Conservation (phyloP, 2,113 vertebrate species). For the Thamnophis sirtalis region DNA sequence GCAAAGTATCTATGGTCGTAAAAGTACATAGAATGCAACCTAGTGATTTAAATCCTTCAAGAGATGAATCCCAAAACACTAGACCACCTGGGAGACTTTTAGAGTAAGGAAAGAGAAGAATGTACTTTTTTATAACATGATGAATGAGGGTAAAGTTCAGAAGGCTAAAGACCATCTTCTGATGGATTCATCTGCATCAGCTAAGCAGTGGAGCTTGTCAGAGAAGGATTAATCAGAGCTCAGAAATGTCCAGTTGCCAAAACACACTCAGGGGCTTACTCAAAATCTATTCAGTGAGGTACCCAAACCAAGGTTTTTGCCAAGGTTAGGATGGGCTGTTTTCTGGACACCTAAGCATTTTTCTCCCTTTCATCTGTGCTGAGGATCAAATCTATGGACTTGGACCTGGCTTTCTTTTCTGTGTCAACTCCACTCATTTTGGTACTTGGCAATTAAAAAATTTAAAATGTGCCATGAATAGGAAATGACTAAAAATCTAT, state of each 20-base stretch:
- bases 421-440: background rate
- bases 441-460: background rate
- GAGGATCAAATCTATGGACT: background rate
- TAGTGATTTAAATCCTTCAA: slow-evolving; percentile 60
- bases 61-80: slow-evolving; percentile 49
- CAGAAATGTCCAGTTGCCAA: slow-evolving; percentile 49
- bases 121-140: slow-evolving; percentile 42
- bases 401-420: background rate
- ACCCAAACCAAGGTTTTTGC: slow-evolving; percentile 55
- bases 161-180: slow-evolving; percentile 44
- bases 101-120: slow-evolving; percentile 56
- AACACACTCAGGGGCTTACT: background rate
- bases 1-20: slow-evolving; percentile 54
- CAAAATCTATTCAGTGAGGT: slow-evolving; percentile 39
- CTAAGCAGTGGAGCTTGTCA: slow-evolving; percentile 48
- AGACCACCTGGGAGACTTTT: slow-evolving; percentile 62
- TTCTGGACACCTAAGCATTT: slow-evolving; percentile 28
- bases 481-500: background rate
- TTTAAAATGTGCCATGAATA: background rate
- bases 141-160: slow-evolving; percentile 57
- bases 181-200: slow-evolving; percentile 55
- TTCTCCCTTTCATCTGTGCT: slow-evolving; percentile 9
- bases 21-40: slow-evolving; percentile 58
- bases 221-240: slow-evolving; percentile 66
- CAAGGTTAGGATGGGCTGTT: slow-evolving; percentile 38